phyloP scores from a whole-genome alignment of 2,888 invertebrate genomes.

The Nebria brevicollis region DNA sequence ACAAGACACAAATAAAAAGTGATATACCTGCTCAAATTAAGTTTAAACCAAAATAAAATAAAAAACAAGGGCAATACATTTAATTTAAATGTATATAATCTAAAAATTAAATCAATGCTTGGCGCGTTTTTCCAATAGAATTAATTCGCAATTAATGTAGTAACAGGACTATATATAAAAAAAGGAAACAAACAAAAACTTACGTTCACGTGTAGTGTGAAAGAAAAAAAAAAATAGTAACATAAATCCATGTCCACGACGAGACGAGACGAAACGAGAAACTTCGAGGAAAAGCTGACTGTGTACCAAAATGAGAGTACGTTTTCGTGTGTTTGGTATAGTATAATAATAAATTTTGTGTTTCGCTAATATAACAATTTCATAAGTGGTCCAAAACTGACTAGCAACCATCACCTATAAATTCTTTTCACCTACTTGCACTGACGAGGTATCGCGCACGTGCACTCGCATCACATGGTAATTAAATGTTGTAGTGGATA shows the following conservation, averaged over 20 bases:
- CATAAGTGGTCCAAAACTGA: conserved; percentile 55
- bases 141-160: neutral
- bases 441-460: neutral
- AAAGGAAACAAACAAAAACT: neutral
- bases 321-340: conserved; percentile 33
- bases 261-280: neutral
- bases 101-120: neutral
- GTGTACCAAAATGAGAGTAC: conserved; percentile 26
- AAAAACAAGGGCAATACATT: neutral
- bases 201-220: neutral
- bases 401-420: conserved; percentile 59
- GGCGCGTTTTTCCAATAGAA: neutral
- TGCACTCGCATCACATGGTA: conserved; percentile 1
- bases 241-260: neutral
- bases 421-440: conserved; percentile 32
- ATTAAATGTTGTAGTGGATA: neutral
- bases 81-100: neutral
- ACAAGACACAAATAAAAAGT: conserved; percentile 32
- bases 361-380: neutral
- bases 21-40: conserved; percentile 30
- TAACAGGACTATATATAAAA: neutral
- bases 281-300: neutral
- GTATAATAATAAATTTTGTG: conserved; percentile 30
- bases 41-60: conserved; percentile 18
- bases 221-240: neutral